Evolutionary conservation across 2,797 vertebrate genomes (phyloP).

Genomic region (Pygocentrus nattereri): DNA sequence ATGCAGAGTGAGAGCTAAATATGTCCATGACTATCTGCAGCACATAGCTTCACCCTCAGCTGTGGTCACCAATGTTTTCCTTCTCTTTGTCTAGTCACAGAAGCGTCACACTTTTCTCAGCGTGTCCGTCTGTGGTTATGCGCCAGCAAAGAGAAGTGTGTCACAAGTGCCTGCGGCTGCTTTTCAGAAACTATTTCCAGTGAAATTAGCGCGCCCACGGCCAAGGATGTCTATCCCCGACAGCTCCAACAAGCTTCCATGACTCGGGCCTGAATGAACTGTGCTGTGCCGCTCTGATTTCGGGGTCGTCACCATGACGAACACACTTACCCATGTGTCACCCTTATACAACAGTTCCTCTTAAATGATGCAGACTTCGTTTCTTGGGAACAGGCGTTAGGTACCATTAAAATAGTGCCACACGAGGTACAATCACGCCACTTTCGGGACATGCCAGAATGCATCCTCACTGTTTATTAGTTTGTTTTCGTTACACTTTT

Average conservation of each 20-base stretch:
- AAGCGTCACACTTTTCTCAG: background rate
- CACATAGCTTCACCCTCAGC: background rate
- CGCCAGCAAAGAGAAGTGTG: background rate
- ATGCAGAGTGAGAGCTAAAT: too few relatives aligned
- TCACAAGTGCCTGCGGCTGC: background rate
- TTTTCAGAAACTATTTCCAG: constrained; percentile 8
- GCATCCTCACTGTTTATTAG: too few relatives aligned
- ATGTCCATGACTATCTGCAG: background rate
- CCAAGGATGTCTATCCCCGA: background rate
- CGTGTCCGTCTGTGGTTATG: background rate
- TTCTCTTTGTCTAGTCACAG: background rate
- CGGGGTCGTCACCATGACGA: constrained; percentile 23
- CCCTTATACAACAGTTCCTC: constrained; percentile 11
- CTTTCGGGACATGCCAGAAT: background rate
- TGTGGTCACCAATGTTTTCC: background rate
- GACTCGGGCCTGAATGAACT: background rate
- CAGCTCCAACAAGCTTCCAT: background rate
- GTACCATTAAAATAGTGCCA: background rate
- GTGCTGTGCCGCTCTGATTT: background rate
- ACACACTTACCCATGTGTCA: constrained; percentile 21
- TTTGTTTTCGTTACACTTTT: too few relatives aligned
- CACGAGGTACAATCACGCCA: background rate
- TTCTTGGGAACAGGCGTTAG: constrained; percentile 1
- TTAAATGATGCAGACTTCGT: background rate
- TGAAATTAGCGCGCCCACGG: background rate